Evolutionary conservation across 2,888 invertebrate genomes (phyloP).

Genomic region (Drosophila birchii): DNA sequence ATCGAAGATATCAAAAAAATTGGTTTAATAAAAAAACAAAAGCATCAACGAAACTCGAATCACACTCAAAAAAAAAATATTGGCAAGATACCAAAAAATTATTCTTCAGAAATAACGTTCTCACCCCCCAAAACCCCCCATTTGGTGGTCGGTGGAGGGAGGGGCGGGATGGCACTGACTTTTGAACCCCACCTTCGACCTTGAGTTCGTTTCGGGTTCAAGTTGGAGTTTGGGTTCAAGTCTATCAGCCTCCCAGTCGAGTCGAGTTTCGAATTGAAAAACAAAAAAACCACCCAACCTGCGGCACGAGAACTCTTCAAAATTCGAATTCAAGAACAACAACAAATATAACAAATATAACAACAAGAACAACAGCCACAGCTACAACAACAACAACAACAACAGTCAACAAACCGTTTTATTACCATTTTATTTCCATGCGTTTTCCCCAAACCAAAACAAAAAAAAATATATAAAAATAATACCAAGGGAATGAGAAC

Average conservation of each 20-base stretch:
- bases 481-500: conserved; percentile 13
- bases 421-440: conserved; percentile 72
- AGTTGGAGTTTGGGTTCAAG: conserved; percentile 6
- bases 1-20: conserved; percentile 48
- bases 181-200: conserved; percentile 13
- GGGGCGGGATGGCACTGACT: not conserved
- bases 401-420: conserved; percentile 58
- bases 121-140: conserved; percentile 2
- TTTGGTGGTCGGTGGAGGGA: not conserved
- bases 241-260: conserved; percentile 5
- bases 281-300: conserved; percentile 2
- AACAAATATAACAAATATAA: conserved; percentile 29
- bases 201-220: not conserved
- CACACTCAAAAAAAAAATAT: conserved; percentile 24
- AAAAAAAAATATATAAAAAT: conserved; percentile 9
- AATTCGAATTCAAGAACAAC: conserved; percentile 40
- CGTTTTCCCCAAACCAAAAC: conserved; percentile 24
- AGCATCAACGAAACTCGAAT: conserved; percentile 47
- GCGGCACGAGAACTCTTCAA: conserved; percentile 39
- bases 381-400: conserved; percentile 33
- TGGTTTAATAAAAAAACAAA: conserved; percentile 57
- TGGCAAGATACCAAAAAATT: conserved; percentile 41
- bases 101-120: conserved; percentile 11
- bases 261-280: conserved; percentile 9
- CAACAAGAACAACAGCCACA: conserved; percentile 34